A percentile compares a stretch with the other conserved stretches of the same genome.
phyloP scores from a whole-genome alignment of 1,140 invertebrate species.

The Vanessa atalanta region DNA sequence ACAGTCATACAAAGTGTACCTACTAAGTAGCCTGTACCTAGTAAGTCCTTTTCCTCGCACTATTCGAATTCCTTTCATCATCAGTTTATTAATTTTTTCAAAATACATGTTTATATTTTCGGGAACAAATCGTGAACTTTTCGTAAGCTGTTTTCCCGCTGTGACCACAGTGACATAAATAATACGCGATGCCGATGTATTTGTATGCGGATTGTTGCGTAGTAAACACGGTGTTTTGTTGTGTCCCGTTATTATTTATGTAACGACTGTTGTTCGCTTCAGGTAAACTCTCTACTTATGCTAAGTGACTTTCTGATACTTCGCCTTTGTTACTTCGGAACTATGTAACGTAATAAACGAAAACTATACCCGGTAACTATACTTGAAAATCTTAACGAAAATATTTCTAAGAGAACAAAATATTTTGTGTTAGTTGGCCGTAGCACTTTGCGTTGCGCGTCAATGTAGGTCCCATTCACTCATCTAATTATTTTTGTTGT shows the following conservation, averaged over 20 bases:
- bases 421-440: no score
- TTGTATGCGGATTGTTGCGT: slow-evolving; percentile 38
- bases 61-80: not conserved
- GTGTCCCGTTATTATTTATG: slow-evolving; percentile 67
- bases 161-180: slow-evolving; percentile 40
- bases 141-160: slow-evolving; percentile 26
- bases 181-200: slow-evolving; percentile 44
- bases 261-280: slow-evolving; percentile 66
- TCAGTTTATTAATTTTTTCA: not conserved
- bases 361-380: not conserved
- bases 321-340: not conserved
- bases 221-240: slow-evolving; percentile 56
- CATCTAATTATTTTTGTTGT: no score
- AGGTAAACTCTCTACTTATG: slow-evolving; percentile 67
- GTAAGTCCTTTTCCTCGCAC: no score
- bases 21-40: no score
- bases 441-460: no score
- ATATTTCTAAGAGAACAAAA: no score
- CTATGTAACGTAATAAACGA: not conserved
- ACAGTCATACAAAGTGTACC: no score
- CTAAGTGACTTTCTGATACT: slow-evolving; percentile 54
- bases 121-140: slow-evolving; percentile 16
- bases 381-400: no score
- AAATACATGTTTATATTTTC: not conserved
- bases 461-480: no score